These are phyloP conservation scores for Ostrea edulis DNA, from an alignment of 1,140 invertebrate species.

Conservation along the genomic window DNA sequence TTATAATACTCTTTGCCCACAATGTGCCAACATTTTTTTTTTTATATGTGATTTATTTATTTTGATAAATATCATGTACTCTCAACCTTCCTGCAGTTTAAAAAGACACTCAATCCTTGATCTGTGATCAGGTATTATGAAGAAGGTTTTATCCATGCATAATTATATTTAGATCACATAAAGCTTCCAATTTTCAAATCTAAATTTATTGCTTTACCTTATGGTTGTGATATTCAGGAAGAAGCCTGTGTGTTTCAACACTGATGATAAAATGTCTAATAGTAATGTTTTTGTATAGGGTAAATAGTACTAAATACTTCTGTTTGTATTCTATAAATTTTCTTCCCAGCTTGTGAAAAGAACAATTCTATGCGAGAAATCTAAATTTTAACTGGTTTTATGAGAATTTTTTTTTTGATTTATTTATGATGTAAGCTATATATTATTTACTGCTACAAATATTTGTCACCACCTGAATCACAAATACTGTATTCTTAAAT, in stretches of 20 bases:
- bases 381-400: no score
- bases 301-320: no score
- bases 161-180: not conserved
- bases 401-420: not conserved
- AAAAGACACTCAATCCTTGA: not conserved
- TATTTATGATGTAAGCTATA: not conserved
- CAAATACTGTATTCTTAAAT: not conserved
- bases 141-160: not conserved
- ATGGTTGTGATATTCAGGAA: no score
- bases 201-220: not conserved
- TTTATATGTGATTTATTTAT: conserved; percentile 19
- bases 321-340: no score
- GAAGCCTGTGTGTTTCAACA: no score
- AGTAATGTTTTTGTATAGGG: no score
- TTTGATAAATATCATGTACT: not conserved
- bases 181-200: not conserved
- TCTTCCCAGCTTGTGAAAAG: no score
- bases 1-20: not conserved
- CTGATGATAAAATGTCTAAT: no score
- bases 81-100: not conserved
- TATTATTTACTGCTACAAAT: not conserved
- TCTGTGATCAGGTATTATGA: not conserved
- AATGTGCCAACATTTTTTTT: not conserved
- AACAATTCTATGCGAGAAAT: no score
- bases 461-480: not conserved